Percentiles rank a stretch among this genome's conserved stretches.
Conservation (phyloP, 2,888 invertebrate genomes). For the Willowsia nigromaculata region DNA sequence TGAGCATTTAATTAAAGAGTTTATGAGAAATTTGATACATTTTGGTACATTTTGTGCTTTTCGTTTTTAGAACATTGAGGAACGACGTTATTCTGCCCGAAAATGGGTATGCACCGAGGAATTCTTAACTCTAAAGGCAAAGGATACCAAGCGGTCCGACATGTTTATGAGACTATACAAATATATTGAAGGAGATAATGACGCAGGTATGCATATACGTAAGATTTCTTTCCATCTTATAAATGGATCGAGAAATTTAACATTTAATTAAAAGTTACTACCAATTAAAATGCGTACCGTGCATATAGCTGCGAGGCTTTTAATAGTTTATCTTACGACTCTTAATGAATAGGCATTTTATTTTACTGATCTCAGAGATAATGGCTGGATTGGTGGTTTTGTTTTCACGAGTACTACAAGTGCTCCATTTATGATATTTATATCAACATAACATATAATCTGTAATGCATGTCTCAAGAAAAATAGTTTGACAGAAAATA, state of each 20-base stretch:
- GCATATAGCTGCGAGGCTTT: too few species aligned
- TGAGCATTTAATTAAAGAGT: too few species aligned
- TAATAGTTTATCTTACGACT: too few species aligned
- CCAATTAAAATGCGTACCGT: too few species aligned
- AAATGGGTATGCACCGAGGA: constrained; percentile 77
- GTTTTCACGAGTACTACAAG: not conserved
- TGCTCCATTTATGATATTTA: not conserved
- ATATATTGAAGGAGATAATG: constrained; percentile 78
- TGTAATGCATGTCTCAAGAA: too few species aligned
- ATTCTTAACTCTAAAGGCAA: constrained; percentile 65
- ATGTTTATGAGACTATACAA: constrained; percentile 76
- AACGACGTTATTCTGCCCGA: constrained; percentile 73
- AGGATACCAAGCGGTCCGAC: constrained; percentile 74
- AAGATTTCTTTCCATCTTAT: too few species aligned
- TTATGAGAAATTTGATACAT: too few species aligned
- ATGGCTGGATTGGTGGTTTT: not conserved
- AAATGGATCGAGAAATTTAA: too few species aligned
- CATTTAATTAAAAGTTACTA: too few species aligned
- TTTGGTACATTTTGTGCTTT: too few species aligned
- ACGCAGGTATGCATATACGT: constrained; percentile 71
- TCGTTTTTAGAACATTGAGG: constrained; percentile 76
- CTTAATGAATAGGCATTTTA: not conserved
- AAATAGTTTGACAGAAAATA: too few species aligned
- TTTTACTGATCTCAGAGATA: not conserved
- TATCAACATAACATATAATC: too few species aligned